Conservation (phyloP, 2,888 invertebrate genomes). For the Psococerastis gibbosa region DNA sequence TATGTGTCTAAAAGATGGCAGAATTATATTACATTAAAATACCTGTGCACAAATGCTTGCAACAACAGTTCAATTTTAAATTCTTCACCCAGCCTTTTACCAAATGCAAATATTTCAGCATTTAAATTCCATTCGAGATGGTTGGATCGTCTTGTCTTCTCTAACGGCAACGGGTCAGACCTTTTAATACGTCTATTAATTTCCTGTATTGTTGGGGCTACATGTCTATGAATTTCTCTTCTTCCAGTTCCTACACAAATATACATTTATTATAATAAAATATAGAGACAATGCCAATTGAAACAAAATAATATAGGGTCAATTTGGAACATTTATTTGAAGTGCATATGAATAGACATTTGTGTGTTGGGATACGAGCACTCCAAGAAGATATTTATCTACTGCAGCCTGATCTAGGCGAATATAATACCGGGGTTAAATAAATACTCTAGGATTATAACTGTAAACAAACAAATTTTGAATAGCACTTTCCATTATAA, state of each 20-base stretch:
- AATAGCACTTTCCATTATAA: too few species aligned
- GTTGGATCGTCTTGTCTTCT: background rate
- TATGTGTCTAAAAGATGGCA: background rate
- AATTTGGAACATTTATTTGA: too few species aligned
- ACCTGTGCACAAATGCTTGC: slow-evolving; percentile 51
- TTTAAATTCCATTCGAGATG: slow-evolving; percentile 22
- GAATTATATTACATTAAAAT: background rate
- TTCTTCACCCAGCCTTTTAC: slow-evolving; percentile 63
- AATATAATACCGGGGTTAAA: too few species aligned
- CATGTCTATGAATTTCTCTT: background rate
- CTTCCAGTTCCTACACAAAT: background rate
- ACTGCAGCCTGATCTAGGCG: too few species aligned
- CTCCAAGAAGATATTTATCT: too few species aligned
- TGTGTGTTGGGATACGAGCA: too few species aligned
- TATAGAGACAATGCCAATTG: too few species aligned
- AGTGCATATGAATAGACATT: too few species aligned
- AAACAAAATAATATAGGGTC: too few species aligned
- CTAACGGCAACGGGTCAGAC: background rate
- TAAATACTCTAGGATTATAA: too few species aligned
- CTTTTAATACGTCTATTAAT: background rate
- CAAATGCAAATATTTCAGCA: slow-evolving; percentile 57
- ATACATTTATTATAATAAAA: too few species aligned
- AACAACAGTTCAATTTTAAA: slow-evolving; percentile 50
- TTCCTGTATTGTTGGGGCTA: background rate
- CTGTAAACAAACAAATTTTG: too few species aligned